Conservation (phyloP, 2,797 vertebrate genomes). For the Pogonophryne albipinna region DNA sequence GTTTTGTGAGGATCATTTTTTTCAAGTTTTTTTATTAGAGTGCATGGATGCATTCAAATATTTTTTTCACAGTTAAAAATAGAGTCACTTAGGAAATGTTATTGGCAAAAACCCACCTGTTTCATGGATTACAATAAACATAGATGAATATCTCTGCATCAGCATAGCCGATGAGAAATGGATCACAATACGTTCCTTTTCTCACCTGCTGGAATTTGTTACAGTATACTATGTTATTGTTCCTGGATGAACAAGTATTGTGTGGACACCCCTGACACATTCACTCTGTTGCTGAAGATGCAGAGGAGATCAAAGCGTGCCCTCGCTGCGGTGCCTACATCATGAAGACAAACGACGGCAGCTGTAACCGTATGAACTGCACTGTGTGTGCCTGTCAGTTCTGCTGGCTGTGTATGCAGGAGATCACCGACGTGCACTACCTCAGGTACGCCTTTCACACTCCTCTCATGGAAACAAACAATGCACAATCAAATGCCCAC, state of each 20-base stretch:
- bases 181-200: too few relatives aligned
- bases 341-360: constrained; percentile 93
- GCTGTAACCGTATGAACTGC: constrained; percentile 94
- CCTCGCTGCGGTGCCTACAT: constrained; percentile 92
- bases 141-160: too few relatives aligned
- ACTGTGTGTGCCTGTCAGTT: constrained; percentile 92
- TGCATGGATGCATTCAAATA: too few relatives aligned
- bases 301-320: constrained; percentile 91
- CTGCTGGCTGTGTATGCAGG: constrained; percentile 93
- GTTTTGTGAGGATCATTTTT: background rate
- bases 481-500: background rate
- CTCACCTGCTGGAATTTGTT: too few relatives aligned
- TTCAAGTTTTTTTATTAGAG: too few relatives aligned
- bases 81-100: too few relatives aligned
- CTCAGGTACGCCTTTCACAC: constrained; percentile 83
- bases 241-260: background rate
- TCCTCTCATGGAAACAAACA: background rate
- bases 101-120: too few relatives aligned
- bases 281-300: constrained; percentile 73
- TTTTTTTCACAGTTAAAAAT: too few relatives aligned
- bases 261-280: constrained; percentile 9
- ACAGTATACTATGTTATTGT: background rate
- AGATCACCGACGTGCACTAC: constrained; percentile 93
- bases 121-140: too few relatives aligned
- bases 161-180: too few relatives aligned